These are phyloP conservation scores for Shargacucullia verbasci DNA, from an alignment of 2,888 invertebrate species.

Conservation along the genomic window DNA sequence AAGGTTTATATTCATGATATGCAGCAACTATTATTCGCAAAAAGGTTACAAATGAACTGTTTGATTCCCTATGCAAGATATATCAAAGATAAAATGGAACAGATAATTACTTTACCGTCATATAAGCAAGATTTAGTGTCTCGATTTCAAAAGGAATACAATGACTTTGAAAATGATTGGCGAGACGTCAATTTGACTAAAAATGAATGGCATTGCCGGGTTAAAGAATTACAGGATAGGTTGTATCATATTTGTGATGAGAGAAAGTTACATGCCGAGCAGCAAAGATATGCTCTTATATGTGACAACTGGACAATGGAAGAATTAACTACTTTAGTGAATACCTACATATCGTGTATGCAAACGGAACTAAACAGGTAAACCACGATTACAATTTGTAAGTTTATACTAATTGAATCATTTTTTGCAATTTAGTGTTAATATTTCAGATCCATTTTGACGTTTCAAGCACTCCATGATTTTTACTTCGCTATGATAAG, in stretches of 20 bases:
- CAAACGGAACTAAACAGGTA: constrained; percentile 90
- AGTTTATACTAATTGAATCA: too few relatives aligned
- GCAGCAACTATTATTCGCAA: constrained; percentile 88
- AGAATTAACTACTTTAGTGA: constrained; percentile 86
- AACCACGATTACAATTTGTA: constrained; percentile 28
- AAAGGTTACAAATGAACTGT: constrained; percentile 86
- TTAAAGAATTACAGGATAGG: constrained; percentile 84
- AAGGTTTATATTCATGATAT: constrained; percentile 85
- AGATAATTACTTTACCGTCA: constrained; percentile 88
- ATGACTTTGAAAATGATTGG: constrained; percentile 89
- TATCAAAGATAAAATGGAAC: constrained; percentile 86
- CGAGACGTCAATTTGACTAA: constrained; percentile 88
- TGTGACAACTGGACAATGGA: constrained; percentile 88
- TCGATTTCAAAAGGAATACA: constrained; percentile 89
- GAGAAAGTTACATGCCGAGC: constrained; percentile 87
- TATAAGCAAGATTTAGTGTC: constrained; percentile 88
- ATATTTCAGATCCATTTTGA: constrained; percentile 76
- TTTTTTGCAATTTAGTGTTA: constrained; percentile 6
- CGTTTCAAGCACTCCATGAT: constrained; percentile 83
- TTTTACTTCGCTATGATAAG: constrained; percentile 83
- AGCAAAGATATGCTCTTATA: constrained; percentile 86
- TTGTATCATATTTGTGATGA: constrained; percentile 89
- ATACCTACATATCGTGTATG: constrained; percentile 88
- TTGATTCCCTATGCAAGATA: constrained; percentile 89
- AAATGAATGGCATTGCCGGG: constrained; percentile 90